Base-by-base conservation (phyloP, 2,888 invertebrate genomes). In the Liposcelis brunnea region DNA sequence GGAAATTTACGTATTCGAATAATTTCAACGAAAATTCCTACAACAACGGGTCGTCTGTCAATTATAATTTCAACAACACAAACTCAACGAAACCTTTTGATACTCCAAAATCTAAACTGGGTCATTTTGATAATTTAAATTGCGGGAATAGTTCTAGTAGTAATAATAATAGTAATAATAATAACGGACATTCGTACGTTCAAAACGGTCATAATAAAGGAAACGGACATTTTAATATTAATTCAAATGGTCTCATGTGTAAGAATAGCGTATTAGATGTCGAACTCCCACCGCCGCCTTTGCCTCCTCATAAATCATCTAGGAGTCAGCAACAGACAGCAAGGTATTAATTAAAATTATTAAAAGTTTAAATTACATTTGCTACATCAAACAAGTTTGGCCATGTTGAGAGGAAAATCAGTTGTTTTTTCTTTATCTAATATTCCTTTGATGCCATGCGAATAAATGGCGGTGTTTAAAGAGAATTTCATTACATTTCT, bases 271-370 rank as follows among this genome's bases (percentile, higher is more conserved):
- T 26, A 6, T 32, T 32, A 40, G 63, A 64, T 46, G 70, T 71
- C 38, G 69, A 67, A 48, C 60, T 67, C 11, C 71, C 72, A 1
- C 72, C 74, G 0, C 74, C 75, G 4, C 75, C 76, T 0, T 66
- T 75, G 11, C 75, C 76, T 2, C 75, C 74, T 34, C 67, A 67
- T 53, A 66, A 67, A 45, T 52, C 31, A 34, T 42, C 21, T 16
- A 32, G 45, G 44, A 32, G 40, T 34, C 37, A 19, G 44, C 38
- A 14, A 45, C 26, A 26, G 8, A 6, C 26, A 6, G 26, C 59
- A 21, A 64, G 64, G 55, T 69, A 69, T 15, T 73, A 73, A 54
- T 61, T 72, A 57, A 73, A 73, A 57, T 72, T 72, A 31, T 57
- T 73, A 53, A n/a, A n/a, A n/a, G n/a, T n/a, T n/a, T n/a, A n/a